phyloP scores from a whole-genome alignment of 2,888 invertebrate genomes.

The Dilophus febrilis region DNA sequence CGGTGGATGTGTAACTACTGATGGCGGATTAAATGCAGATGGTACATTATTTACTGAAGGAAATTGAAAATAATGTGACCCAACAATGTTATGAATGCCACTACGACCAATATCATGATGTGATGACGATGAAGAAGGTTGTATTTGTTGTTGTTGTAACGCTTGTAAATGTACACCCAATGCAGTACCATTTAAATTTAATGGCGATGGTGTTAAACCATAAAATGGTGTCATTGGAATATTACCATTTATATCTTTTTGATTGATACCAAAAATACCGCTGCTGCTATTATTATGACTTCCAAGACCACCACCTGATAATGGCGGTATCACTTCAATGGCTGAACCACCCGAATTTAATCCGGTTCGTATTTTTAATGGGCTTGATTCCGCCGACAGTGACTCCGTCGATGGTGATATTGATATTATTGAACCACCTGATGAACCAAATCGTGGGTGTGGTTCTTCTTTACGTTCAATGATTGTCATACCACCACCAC shows the following conservation, averaged over 20 bases:
- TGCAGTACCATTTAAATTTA: slow-evolving; percentile 14
- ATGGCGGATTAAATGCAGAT: slow-evolving; percentile 51
- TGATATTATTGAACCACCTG: slow-evolving; percentile 38
- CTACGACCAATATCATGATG: slow-evolving; percentile 24
- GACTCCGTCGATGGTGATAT: slow-evolving; percentile 36
- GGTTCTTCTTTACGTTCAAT: slow-evolving; percentile 8
- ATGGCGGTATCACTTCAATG: slow-evolving; percentile 28
- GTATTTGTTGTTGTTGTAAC: slow-evolving; percentile 35
- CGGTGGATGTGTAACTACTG: no score
- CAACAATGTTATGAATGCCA: slow-evolving; percentile 21
- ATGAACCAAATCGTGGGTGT: slow-evolving; percentile 22
- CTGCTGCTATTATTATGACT: not conserved
- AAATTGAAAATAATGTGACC: slow-evolving; percentile 35
- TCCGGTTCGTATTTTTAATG: slow-evolving; percentile 62
- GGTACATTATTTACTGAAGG: slow-evolving; percentile 48
- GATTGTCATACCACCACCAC: slow-evolving; percentile 50
- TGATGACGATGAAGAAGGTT: slow-evolving; percentile 26
- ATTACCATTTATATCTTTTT: no score
- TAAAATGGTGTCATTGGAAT: not conserved
- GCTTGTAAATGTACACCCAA: slow-evolving; percentile 14
- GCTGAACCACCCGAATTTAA: slow-evolving; percentile 71
- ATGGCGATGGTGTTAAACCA: slow-evolving; percentile 15
- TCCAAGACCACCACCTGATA: not conserved
- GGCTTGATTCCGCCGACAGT: slow-evolving; percentile 45
- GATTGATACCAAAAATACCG: no score